Conservation (phyloP, 2,797 vertebrate genomes). For the Lates japonicus region DNA sequence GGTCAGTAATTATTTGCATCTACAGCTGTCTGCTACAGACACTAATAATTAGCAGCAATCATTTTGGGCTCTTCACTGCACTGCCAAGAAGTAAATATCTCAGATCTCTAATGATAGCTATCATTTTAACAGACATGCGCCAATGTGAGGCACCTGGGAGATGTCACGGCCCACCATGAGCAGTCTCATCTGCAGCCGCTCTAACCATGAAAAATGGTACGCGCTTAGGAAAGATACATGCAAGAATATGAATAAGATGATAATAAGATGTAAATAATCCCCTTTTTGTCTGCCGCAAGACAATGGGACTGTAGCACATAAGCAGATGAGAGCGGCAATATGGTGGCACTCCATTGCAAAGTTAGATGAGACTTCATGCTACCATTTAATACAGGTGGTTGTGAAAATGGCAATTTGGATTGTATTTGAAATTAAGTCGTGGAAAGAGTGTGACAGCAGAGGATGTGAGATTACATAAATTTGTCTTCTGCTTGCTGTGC, state of each 20-base stretch:
- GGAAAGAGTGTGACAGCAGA: conserved; percentile 9
- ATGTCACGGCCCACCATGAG: conserved; percentile 24
- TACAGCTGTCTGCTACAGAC: conserved; percentile 52
- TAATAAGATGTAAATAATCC: conserved; percentile 25
- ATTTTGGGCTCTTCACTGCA: conserved; percentile 27
- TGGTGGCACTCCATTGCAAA: conserved; percentile 26
- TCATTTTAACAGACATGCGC: conserved; percentile 34
- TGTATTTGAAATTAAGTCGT: conserved; percentile 22
- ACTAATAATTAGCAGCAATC: conserved; percentile 61
- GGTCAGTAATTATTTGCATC: conserved; percentile 46
- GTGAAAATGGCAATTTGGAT: conserved; percentile 22
- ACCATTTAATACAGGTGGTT: conserved; percentile 21
- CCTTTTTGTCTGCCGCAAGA: not conserved
- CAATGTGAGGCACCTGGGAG: conserved; percentile 56
- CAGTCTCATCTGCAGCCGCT: conserved; percentile 32
- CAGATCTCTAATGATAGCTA: conserved; percentile 55
- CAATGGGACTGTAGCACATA: conserved; percentile 16
- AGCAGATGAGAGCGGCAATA: conserved; percentile 32
- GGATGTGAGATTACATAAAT: conserved; percentile 35
- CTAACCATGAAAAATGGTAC: conserved; percentile 25
- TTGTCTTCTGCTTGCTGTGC: conserved; percentile 22
- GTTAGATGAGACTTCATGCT: conserved; percentile 24
- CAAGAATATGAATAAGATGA: conserved; percentile 23
- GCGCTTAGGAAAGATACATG: conserved; percentile 39
- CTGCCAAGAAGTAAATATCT: conserved; percentile 55